Base-by-base conservation (phyloP, 2,797 vertebrate species). In the Fringilla coelebs region DNA sequence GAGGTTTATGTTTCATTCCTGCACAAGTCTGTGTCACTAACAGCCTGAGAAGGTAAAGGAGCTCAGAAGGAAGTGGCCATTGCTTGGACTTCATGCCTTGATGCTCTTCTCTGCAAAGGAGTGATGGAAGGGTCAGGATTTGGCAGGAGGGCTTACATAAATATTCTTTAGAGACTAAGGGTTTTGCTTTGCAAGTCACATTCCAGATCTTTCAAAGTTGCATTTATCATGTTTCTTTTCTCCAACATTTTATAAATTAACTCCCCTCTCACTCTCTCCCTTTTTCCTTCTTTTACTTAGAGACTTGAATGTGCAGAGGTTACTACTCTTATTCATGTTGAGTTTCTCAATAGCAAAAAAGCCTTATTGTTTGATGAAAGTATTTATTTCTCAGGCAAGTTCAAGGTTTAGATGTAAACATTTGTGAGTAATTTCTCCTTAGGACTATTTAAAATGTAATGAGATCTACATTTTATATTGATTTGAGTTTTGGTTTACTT, bases 401-500 rank as follows among this genome's bases (percentile, higher is more conserved):
- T 65, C 72, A 74, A 83, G 48, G 17, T 94, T 92, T 80, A 83
- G 43, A 72, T 91, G 83, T 31, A 94, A 96, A 95, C 34, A 74
- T 79, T 78, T 76, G 58, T 86, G 52, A 80, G 51, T 85, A 79
- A 79, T 85, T 75, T 76, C 38, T 91, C 48, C 26, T 79, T 89
- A 71, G 57, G 63, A 88, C 49, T 93, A 54, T 61, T 87, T 83
- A 91, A 96, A 94, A 96, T 88, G 49, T 74, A 89, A 54, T 29
- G 84, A 82, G 34, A 83, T 68, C 34, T 81, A 49, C 25, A n/a
- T 79, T 90, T 79, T 38, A 52, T 85, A 91, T 78, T 90, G 90
- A 85, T 91, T 91, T 78, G 45, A 84, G 75, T 49, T 95, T 92
- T 29, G n/a, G 26, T 80, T 87, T 91, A 73, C 80, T 90, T 89